Evolutionary conservation across 1,140 invertebrate species (phyloP), one percentile per base, ranked within the genome.

Genomic region (Whitmania pigra): DNA sequence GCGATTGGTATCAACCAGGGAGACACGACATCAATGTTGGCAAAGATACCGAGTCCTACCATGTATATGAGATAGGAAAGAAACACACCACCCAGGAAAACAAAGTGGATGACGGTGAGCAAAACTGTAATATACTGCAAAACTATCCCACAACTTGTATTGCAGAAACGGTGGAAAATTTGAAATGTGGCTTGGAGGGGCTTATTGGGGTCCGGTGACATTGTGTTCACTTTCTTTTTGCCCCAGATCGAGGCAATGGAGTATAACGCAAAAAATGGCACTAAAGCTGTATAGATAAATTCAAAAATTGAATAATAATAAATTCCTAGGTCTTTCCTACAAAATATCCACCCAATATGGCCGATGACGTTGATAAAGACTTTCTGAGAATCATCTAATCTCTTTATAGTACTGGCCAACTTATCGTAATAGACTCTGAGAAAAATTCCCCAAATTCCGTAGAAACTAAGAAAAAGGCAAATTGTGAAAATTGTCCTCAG

Each of bases 11-110:
- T 68, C 29, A 68, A 36, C 29, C 40, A 68, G 25, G 67, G 67
- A 27, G 67, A 68, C 20, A 68, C 40, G 27, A 68, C 67, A 36
- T 68, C 67, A 40, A 68, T 68, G 67, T 68, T 68, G 15, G 67
- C 67, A 25, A 68, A 68, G 67, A 68, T 40, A n/a, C 67, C 67
- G 25, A 68, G 67, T 6, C 67, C 67, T 29, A 68, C 67, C n/a
- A 68, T 36, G 67, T 68, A 68, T 7, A 68, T 40, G 67, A 68
- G 25, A 17, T 68, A 68, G n/a, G 29, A n/a, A n/a, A 68, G 9
- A 40, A 68, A 68, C n/a, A 68, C 67, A 7, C 67, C 67, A 40
- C 29, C 67, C 11, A 68, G n/a, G 25, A 68, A 36, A 20, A 68
- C 67, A n/a, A 68, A 29, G 67, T 27, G 40, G 29, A 68, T 29